Base-by-base conservation (phyloP, 2,113 vertebrate species). In the Aix galericulata region DNA sequence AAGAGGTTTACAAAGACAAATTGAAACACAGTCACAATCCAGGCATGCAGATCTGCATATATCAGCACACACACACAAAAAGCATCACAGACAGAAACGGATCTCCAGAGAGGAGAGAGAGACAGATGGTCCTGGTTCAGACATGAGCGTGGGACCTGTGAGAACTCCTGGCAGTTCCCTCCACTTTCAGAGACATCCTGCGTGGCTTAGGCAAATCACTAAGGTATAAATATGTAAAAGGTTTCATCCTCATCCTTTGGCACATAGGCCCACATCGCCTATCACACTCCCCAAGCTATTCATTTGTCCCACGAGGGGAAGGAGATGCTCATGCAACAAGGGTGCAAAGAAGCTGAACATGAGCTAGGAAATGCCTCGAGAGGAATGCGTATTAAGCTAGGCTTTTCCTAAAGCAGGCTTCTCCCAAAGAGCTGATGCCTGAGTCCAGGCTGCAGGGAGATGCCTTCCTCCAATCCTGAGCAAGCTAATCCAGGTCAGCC, bases 401-500 rank as follows among this genome's bases (percentile, higher is more conserved):
- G 23, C 66, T 86, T 93, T 68, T 94, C 50, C 58, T 86, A 34
- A 91, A 78, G 77, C 5, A 69, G 40, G 31, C 74, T 88, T 93
- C 76, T 93, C 31, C 59, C 75, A 21, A 88, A 86, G 86, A 7
- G 3, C 64, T 1, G 1, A 0, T 36, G 73, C 56, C 62, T 25
- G 16, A 94, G 40, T 68, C 76, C 91, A 86, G 64, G 20, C 23
- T 78, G n/a, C 86, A 83, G 60, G 53, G 34, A 89, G 60, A n/a
- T 82, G 71, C 62, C 38, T 76, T 87, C 77, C 79, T 68, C 77
- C 81, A 92, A 76, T 73, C 69, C 86, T 44, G 14, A 29, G 9
- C 66, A 82, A 91, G 86, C 67, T 93, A 94, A 96, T 86, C 62
- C 58, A 92, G 94, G 96, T 92, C 86, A 93, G 58, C 2, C 0